Percentiles rank a stretch among this genome's conserved stretches.
Evolutionary conservation across 2,797 vertebrate genomes (phyloP).

Genomic region (Alfaro cultratus): DNA sequence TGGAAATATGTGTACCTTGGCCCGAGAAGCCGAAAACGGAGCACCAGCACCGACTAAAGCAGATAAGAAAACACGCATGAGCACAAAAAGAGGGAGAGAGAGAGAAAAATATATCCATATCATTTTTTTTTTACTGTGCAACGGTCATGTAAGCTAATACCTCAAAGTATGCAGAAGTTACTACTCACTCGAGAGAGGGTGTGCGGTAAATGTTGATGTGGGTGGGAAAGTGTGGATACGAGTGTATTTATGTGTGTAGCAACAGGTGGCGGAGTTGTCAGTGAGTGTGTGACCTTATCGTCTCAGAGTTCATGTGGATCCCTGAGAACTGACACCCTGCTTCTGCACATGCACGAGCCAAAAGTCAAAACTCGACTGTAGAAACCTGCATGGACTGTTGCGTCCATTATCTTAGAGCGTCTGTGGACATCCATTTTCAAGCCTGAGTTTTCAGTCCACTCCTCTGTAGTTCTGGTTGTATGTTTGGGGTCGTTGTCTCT

Average conservation of each 20-base stretch:
- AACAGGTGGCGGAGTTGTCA: conserved; percentile 74
- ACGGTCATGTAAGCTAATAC: conserved; percentile 38
- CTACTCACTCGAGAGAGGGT: conserved; percentile 40
- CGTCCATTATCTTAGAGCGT: conserved; percentile 6
- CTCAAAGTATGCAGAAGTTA: conserved; percentile 30
- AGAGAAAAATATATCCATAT: background rate
- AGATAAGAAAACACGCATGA: background rate
- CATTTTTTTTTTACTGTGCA: conserved; percentile 11
- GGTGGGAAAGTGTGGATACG: conserved; percentile 42
- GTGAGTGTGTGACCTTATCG: conserved; percentile 62
- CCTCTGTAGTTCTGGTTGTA: background rate
- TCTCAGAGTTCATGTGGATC: conserved; percentile 68
- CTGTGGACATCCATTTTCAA: background rate
- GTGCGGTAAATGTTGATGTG: conserved; percentile 39
- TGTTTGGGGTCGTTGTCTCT: background rate
- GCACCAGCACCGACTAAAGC: background rate
- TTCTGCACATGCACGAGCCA: background rate
- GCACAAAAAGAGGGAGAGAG: background rate
- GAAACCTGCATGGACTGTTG: conserved; percentile 10
- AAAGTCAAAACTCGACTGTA: conserved; percentile 25
- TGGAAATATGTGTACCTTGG: background rate
- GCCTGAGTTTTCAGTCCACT: too few species aligned
- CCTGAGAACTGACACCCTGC: conserved; percentile 44
- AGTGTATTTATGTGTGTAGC: conserved; percentile 31
- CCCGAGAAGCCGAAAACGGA: background rate